A percentile compares a stretch with the other conserved stretches of the same genome.
Conservation (phyloP, 2,888 invertebrate species). For the Tigriopus californicus region DNA sequence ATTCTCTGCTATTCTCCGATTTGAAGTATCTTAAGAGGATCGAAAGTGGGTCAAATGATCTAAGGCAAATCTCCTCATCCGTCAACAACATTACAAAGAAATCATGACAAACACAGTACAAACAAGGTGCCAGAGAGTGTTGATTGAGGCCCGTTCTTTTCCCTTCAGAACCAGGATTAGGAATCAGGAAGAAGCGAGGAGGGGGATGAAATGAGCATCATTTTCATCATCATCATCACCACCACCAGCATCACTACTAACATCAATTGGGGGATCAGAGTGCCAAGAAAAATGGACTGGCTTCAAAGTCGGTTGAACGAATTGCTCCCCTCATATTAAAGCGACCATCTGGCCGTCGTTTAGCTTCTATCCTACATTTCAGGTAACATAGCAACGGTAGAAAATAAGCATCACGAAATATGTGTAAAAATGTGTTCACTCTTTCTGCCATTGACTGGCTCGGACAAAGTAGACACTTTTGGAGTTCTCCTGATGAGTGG, state of each 20-base stretch:
- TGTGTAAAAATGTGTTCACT: not conserved
- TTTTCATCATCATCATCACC: not conserved
- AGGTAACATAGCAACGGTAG: not conserved
- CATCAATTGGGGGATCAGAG: not conserved
- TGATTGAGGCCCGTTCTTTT: too few species aligned
- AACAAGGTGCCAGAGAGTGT: too few species aligned
- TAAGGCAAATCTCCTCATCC: too few species aligned
- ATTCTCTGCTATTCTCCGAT: too few species aligned
- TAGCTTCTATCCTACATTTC: too few species aligned
- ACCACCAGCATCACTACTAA: not conserved
- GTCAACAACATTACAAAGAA: too few species aligned
- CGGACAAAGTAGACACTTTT: not conserved
- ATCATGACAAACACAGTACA: too few species aligned
- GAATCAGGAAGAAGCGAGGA: too few species aligned
- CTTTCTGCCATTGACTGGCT: not conserved
- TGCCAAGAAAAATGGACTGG: not conserved
- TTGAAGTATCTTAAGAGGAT: too few species aligned
- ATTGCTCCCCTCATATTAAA: not conserved
- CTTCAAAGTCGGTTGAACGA: not conserved
- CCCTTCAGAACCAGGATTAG: too few species aligned
- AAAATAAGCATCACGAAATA: not conserved
- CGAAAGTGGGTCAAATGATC: too few species aligned
- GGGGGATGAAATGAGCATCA: not conserved
- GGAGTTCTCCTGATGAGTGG: not conserved
- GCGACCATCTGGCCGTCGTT: too few species aligned